Evolutionary conservation across 2,797 vertebrate species (phyloP).

Genomic region (Onychomys torridus): DNA sequence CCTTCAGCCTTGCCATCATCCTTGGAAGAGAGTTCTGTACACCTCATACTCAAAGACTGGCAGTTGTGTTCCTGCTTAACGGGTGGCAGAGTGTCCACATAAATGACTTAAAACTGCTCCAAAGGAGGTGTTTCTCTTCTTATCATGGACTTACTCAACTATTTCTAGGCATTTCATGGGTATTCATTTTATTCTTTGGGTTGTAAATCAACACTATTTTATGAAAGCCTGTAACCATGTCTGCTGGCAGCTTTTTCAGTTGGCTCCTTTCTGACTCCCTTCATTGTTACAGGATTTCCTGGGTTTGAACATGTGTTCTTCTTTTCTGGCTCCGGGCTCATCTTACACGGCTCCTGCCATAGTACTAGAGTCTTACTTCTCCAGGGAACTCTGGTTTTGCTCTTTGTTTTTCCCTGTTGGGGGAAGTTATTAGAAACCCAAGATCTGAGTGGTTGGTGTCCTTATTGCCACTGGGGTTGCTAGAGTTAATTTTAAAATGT

Average conservation of each 20-base stretch:
- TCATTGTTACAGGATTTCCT: background rate
- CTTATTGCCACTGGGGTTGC: background rate
- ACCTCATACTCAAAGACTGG: background rate
- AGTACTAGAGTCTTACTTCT: background rate
- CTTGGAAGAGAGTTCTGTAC: background rate
- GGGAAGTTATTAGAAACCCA: background rate
- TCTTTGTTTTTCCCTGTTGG: background rate
- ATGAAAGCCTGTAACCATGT: background rate
- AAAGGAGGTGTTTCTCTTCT: background rate
- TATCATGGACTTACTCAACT: background rate
- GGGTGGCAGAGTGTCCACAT: background rate
- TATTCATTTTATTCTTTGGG: background rate
- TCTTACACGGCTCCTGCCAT: background rate
- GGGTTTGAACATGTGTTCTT: background rate
- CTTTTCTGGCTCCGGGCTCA: background rate
- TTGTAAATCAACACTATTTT: background rate
- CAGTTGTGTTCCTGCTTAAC: background rate
- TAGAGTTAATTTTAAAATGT: background rate
- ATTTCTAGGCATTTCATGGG: background rate
- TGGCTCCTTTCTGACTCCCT: background rate
- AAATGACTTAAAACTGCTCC: background rate
- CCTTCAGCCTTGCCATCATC: background rate
- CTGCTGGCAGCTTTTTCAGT: background rate
- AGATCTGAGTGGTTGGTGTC: background rate
- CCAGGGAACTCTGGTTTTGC: background rate